phyloP scores from a whole-genome alignment of 2,797 vertebrate genomes.

The Psittacula echo region DNA sequence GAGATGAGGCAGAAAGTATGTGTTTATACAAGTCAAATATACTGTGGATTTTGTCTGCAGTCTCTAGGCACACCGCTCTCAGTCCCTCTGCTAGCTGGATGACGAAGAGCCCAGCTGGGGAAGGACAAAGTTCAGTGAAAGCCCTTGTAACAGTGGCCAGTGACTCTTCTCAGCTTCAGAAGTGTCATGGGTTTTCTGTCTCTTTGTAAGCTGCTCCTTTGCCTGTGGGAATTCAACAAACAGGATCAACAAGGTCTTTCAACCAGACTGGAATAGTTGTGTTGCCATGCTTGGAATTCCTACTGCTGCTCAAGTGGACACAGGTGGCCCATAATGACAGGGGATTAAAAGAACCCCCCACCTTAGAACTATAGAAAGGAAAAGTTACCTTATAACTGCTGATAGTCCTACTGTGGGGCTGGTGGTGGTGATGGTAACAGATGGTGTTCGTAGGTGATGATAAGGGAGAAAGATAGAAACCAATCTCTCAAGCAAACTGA shows the following conservation, averaged over 20 bases:
- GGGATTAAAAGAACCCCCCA: neutral
- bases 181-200: neutral
- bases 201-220: neutral
- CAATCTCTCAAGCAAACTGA: neutral
- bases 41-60: neutral
- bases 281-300: neutral
- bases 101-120: neutral
- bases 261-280: neutral
- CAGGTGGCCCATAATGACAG: neutral
- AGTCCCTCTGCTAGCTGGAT: neutral
- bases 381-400: neutral
- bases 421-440: neutral
- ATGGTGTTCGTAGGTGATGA: neutral
- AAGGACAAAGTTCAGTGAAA: neutral
- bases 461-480: neutral
- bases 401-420: neutral
- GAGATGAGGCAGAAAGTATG: neutral
- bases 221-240: neutral
- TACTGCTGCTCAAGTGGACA: neutral
- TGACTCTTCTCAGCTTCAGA: neutral
- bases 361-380: neutral
- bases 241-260: neutral
- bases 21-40: neutral
- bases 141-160: neutral
- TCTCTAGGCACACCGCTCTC: neutral